Evolutionary conservation across 2,888 invertebrate genomes (phyloP).

Genomic region (Myopa testacea): DNA sequence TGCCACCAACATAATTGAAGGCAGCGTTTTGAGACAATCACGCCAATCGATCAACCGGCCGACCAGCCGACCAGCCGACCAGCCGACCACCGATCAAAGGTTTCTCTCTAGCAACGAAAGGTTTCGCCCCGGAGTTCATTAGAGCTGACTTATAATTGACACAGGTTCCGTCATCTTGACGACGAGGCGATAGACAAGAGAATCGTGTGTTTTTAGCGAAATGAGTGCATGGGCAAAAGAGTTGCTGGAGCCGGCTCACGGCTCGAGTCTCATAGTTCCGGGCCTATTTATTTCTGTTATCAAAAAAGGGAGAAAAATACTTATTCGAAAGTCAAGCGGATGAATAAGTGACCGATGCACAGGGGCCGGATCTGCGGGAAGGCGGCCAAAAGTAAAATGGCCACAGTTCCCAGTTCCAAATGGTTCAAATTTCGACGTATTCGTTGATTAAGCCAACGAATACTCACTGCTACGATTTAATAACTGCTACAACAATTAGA

Average conservation of each 20-base stretch:
- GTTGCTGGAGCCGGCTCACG: background rate
- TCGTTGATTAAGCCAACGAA: too few species aligned
- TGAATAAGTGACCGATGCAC: background rate
- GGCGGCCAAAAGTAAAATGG: too few species aligned
- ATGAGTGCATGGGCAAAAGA: constrained; percentile 59
- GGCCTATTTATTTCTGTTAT: background rate
- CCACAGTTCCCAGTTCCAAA: too few species aligned
- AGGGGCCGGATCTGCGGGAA: too few species aligned
- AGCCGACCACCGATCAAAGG: constrained; percentile 22
- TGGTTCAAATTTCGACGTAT: too few species aligned
- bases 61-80: background rate
- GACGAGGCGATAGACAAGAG: constrained; percentile 43
- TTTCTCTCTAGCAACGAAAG: constrained; percentile 30
- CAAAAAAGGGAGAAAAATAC: background rate
- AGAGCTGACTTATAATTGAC: constrained; percentile 52
- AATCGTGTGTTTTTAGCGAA: constrained; percentile 49
- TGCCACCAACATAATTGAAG: constrained; percentile 32
- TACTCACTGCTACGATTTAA: too few species aligned
- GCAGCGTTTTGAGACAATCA: background rate
- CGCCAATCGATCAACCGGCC: constrained; percentile 15
- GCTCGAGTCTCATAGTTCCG: too few species aligned
- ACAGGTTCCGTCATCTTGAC: constrained; percentile 44
- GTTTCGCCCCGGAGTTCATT: constrained; percentile 50
- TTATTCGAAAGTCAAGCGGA: constrained; percentile 1
- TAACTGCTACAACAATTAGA: too few species aligned